Conservation (phyloP, 1,140 invertebrate species). For the Arctopsyche grandis region DNA sequence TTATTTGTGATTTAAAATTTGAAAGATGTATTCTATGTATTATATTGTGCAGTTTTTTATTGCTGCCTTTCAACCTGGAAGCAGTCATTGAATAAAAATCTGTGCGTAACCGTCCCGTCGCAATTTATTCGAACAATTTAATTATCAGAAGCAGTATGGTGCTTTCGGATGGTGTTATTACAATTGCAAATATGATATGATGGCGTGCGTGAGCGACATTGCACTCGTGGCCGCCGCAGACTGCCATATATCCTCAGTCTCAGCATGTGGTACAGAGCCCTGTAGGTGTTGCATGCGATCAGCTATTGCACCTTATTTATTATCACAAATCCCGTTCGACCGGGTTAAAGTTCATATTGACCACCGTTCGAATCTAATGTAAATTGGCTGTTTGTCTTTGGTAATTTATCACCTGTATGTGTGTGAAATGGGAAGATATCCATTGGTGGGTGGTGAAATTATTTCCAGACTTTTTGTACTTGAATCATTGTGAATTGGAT, state of each 20-base stretch:
- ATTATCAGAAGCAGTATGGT: conserved; percentile 50
- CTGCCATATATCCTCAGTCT: conserved; percentile 27
- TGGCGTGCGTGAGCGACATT: conserved; percentile 27
- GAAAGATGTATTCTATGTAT: too few relatives aligned
- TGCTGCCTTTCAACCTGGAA: too few relatives aligned
- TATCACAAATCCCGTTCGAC: background rate
- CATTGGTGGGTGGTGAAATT: too few relatives aligned
- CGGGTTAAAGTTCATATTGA: conserved; percentile 4
- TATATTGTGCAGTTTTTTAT: too few relatives aligned
- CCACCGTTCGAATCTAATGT: background rate
- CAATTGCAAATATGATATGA: conserved; percentile 42
- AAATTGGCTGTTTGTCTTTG: too few relatives aligned
- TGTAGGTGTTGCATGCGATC: background rate
- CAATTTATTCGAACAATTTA: conserved; percentile 41
- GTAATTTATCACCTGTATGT: too few relatives aligned
- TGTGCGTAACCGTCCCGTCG: background rate
- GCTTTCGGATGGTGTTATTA: conserved; percentile 39
- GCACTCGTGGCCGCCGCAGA: conserved; percentile 7
- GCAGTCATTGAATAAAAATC: too few relatives aligned
- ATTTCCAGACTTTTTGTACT: too few relatives aligned
- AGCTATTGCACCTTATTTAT: background rate
- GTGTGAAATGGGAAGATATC: too few relatives aligned
- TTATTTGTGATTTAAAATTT: too few relatives aligned
- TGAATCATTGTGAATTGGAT: too few relatives aligned
- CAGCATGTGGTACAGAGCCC: conserved; percentile 36